Evolutionary conservation across 2,113 vertebrate genomes (phyloP), one percentile per base, ranked within the genome.

Genomic region (Aphyosemion australe): DNA sequence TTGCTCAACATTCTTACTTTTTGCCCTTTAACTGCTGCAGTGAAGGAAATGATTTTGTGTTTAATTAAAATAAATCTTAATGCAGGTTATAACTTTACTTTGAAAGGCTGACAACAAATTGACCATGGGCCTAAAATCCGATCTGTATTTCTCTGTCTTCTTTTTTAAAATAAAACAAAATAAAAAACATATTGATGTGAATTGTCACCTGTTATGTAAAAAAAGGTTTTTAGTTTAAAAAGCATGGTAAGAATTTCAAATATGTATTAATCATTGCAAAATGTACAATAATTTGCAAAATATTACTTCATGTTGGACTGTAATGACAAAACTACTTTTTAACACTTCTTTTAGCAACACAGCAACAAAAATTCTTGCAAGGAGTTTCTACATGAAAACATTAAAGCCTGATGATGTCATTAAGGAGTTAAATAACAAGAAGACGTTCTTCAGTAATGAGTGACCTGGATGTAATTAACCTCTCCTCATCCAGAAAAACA

Each of bases 401-500:
- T 19, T 16, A 46, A 46, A n/a, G 15, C 16, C 16, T 16, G 45
- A 46, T 8, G 8, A 48, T 48, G 10, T 48, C 8, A 16, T 52
- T 8, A 32, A 32, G 26, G 13, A 6, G 21, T 52, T 8, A 32
- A 52, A 31, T 9, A 12, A 32, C 26, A 43, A 43, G 12, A 13
- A 8, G 19, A 45, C 12, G 5, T 51, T 52, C 4, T 39, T 61
- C 46, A 73, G 56, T 55, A 65, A 48, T 18, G 31, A 2, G 32
- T 52, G 58, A 68, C 58, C 47, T 83, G 53, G 37, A 71, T 65
- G 51, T 69, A 82, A 86, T 85, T 85, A 86, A 80, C 83, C 69
- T 77, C 41, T 50, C 59, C 45, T 78, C 71, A 72, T 68, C 53
- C 68, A 73, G 53, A 74, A 61, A 81, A 43, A 76, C 76, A 75